phyloP scores from a whole-genome alignment of 2,888 invertebrate genomes.

The Pachymerium ferrugineum region DNA sequence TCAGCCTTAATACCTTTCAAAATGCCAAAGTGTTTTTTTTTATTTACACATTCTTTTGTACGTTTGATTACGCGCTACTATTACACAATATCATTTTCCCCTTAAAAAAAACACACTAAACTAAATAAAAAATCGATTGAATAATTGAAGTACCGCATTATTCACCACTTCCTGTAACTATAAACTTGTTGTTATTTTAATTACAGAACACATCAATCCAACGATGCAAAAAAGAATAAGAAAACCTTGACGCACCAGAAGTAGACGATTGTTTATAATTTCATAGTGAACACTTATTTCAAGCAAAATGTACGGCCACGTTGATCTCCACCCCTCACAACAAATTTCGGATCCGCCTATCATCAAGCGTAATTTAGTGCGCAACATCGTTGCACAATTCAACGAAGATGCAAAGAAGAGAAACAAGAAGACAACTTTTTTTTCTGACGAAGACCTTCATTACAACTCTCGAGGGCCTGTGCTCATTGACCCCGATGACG shows the following conservation, averaged over 20 bases:
- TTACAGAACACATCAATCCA: background rate
- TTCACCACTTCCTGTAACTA: no score
- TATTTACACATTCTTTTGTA: slow-evolving; percentile 2
- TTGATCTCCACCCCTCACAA: slow-evolving; percentile 38
- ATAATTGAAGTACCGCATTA: no score
- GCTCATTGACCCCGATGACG: slow-evolving; percentile 28
- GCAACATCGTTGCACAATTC: slow-evolving; percentile 39
- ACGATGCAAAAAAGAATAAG: slow-evolving; percentile 15
- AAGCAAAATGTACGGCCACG: slow-evolving; percentile 26
- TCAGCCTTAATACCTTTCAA: slow-evolving; percentile 14
- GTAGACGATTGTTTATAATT: slow-evolving; percentile 16
- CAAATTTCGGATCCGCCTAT: slow-evolving; percentile 37
- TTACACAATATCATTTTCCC: background rate
- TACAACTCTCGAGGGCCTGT: slow-evolving; percentile 22
- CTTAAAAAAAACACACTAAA: no score
- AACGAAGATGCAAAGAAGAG: slow-evolving; percentile 39
- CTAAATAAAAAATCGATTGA: no score
- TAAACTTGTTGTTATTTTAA: background rate
- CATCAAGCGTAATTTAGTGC: slow-evolving; percentile 38
- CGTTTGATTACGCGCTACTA: background rate
- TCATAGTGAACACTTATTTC: slow-evolving; percentile 14
- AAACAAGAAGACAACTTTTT: background rate
- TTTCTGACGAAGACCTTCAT: background rate
- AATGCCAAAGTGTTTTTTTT: slow-evolving; percentile 11
- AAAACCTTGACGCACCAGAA: slow-evolving; percentile 18